Evolutionary conservation across 1,140 invertebrate species (phyloP).

Genomic region (Drosophila sturtevanti): DNA sequence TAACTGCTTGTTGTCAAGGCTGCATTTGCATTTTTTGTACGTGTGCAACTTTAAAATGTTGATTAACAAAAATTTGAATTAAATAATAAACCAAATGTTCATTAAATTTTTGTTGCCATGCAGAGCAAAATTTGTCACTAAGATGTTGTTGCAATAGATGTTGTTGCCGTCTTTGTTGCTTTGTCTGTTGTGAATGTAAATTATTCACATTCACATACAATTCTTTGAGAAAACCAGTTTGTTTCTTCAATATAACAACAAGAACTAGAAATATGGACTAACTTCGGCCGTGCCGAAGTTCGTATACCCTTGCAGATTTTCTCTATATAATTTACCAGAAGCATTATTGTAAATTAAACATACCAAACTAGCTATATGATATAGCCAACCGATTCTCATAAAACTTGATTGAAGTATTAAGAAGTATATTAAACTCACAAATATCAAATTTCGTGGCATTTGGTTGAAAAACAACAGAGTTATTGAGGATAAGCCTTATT

Average conservation of each 20-base stretch:
- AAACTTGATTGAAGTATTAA: too few relatives aligned
- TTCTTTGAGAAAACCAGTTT: slow-evolving; percentile 3
- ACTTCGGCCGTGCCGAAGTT: too few relatives aligned
- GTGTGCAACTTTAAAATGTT: slow-evolving; percentile 38
- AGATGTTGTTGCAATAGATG: background rate
- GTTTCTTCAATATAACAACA: background rate
- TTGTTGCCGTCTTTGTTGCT: too few relatives aligned
- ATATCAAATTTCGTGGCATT: too few relatives aligned
- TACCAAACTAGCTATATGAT: too few relatives aligned
- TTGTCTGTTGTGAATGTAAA: background rate
- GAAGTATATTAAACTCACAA: too few relatives aligned
- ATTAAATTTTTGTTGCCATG: slow-evolving; percentile 37
- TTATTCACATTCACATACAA: background rate
- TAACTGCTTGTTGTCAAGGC: slow-evolving; percentile 41
- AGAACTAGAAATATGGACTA: slow-evolving; percentile 9
- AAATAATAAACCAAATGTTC: slow-evolving; percentile 21
- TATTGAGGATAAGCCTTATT: too few relatives aligned
- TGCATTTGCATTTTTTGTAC: slow-evolving; percentile 20
- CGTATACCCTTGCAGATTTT: too few relatives aligned
- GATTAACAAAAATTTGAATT: slow-evolving; percentile 35
- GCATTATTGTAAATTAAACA: too few relatives aligned
- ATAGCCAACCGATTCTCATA: too few relatives aligned
- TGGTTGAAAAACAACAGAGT: too few relatives aligned
- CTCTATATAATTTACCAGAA: too few relatives aligned
- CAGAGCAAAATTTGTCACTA: slow-evolving; percentile 6